Evolutionary conservation across 53 echinoderm and acorn worm genomes (phyloP).

Genomic region (Echinometra lucunter): DNA sequence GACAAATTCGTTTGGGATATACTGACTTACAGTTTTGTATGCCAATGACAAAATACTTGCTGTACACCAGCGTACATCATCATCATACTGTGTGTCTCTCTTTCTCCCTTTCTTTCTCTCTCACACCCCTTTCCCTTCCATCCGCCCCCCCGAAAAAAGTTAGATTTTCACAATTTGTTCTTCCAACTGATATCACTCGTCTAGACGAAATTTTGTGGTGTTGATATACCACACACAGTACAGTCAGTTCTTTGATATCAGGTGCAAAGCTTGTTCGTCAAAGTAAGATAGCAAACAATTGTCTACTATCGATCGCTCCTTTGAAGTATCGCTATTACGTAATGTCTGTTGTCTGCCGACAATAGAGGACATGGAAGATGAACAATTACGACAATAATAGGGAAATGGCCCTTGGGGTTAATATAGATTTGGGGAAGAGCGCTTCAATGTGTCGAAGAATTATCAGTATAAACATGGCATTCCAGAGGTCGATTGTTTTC

Average conservation of each 20-base stretch:
- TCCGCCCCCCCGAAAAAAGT: too few relatives aligned
- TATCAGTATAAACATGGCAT: constrained; percentile 35
- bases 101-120: too few relatives aligned
- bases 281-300: constrained; percentile 1
- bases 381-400: constrained; percentile 50
- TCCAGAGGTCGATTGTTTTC: background rate
- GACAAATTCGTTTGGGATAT: too few relatives aligned
- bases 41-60: too few relatives aligned
- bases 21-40: too few relatives aligned
- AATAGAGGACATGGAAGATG: background rate
- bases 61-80: too few relatives aligned
- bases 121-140: too few relatives aligned
- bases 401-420: background rate
- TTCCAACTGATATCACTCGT: background rate
- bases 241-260: background rate
- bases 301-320: constrained; percentile 47
- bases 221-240: background rate
- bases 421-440: constrained; percentile 11
- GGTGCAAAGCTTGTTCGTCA: constrained; percentile 20
- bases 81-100: too few relatives aligned
- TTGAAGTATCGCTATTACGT: constrained; percentile 41
- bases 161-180: too few relatives aligned
- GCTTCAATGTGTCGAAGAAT: background rate
- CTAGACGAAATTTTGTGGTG: background rate
- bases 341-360: constrained; percentile 24